Percentiles rank a stretch among this genome's conserved stretches.
Conservation (phyloP, 1,140 invertebrate genomes). For the Heliconius eleuchia region DNA sequence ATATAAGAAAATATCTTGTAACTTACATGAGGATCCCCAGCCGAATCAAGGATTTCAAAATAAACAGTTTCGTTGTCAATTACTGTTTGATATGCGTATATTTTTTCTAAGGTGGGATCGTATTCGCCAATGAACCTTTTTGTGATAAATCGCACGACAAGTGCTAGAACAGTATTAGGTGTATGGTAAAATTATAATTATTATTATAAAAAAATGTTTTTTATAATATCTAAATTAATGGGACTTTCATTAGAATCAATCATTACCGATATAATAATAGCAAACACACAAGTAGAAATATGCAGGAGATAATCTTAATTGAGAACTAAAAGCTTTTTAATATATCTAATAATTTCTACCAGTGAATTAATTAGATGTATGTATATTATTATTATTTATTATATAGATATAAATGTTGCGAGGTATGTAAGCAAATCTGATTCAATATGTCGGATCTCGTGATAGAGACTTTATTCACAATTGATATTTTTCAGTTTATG, state of each 20-base stretch:
- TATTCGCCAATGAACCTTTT: conserved; percentile 92
- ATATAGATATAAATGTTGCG: too few relatives aligned
- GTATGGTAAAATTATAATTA: background rate
- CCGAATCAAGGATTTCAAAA: conserved; percentile 91
- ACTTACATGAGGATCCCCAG: conserved; percentile 87
- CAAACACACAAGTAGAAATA: background rate
- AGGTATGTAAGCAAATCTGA: too few relatives aligned
- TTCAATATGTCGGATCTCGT: too few relatives aligned
- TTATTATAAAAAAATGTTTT: too few relatives aligned
- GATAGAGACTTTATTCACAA: too few relatives aligned
- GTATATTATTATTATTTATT: too few relatives aligned
- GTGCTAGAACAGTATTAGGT: conserved; percentile 79
- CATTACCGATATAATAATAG: background rate
- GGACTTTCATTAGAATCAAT: too few relatives aligned
- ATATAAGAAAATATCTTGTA: background rate
- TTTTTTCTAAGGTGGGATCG: conserved; percentile 89
- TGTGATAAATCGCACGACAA: conserved; percentile 91
- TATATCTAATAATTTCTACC: background rate
- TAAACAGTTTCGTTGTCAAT: conserved; percentile 90
- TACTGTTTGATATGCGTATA: conserved; percentile 88
- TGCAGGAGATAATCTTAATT: background rate
- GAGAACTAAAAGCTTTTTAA: background rate
- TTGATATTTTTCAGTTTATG: too few relatives aligned
- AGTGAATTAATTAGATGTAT: background rate
- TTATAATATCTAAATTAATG: too few relatives aligned